Percentiles rank a stretch among this genome's conserved stretches.
phyloP scores from a whole-genome alignment of 1,140 invertebrate genomes.

The Spodoptera litura region DNA sequence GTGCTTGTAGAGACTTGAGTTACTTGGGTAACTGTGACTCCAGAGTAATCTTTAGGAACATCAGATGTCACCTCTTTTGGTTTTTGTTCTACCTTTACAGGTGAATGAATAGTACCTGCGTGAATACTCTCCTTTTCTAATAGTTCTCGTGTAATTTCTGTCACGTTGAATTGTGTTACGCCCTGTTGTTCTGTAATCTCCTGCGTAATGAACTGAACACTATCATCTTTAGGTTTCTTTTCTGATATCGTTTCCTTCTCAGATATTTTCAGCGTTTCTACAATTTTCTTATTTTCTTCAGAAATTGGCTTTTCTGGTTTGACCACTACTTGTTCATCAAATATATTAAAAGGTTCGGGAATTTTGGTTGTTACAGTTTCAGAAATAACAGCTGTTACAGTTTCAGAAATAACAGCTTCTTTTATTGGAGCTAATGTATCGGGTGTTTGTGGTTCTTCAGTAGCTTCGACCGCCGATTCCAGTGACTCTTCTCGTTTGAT shows the following conservation, averaged over 20 bases:
- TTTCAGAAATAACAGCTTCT: constrained; percentile 44
- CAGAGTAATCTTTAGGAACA: neutral
- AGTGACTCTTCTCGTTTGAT: constrained; percentile 2
- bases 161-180: constrained; percentile 6
- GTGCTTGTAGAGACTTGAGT: neutral
- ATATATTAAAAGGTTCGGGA: neutral
- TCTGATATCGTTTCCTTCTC: neutral
- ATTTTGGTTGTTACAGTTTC: constrained; percentile 54
- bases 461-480: constrained; percentile 88
- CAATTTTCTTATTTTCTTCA: constrained; percentile 2
- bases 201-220: constrained; percentile 7
- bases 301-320: neutral
- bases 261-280: neutral
- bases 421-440: neutral
- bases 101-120: neutral
- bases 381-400: constrained; percentile 51
- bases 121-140: constrained; percentile 18
- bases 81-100: neutral
- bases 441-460: constrained; percentile 86
- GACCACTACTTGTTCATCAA: neutral
- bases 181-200: constrained; percentile 6
- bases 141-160: constrained; percentile 12
- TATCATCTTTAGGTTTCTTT: constrained; percentile 10
- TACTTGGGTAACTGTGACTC: neutral
- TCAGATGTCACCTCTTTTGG: neutral